Base-by-base conservation (phyloP, 2,797 vertebrate species). In the Sebastolobus alascanus region DNA sequence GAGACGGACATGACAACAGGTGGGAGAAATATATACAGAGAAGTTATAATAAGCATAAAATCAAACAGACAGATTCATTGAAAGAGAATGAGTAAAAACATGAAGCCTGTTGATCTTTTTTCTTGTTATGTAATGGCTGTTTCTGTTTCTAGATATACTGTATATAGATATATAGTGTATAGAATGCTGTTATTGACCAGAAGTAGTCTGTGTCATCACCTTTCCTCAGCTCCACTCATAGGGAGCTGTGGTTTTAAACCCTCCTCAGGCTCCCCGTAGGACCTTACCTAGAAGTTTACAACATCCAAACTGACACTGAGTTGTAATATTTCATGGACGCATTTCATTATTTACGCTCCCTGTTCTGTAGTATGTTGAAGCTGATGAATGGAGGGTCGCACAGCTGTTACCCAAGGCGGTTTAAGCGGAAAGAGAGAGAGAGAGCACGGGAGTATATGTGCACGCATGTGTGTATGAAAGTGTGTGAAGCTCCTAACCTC, bases 301-400 rank as follows among this genome's bases (percentile, higher is more conserved):
- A 73, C 77, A 82, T 88, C 77, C 33, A 87, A 75, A 71, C 73
- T 87, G 87, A 89, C 88, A 79, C 56, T 73, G 25, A 90, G 83
- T 79, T 86, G 82, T 84, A 91, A 91, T 89, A 86, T 90, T 90
- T 92, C 40, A 90, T 84, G 75, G 55, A 46, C 8, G 25, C 10
- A 43, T 77, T 92, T 85, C 72, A 93, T 88, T 91, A 90, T 93
- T 93, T 60, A 93, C 4, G 2, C 20, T 46, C 52, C 37, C 37
- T 82, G 77, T 73, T 87, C 73, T 37, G 3, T 75, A 63, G 58
- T 71, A 68, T 25, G 70, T 73, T 79, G 54, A 69, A 31, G 80
- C 29, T 80, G 77, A 68, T 63, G 65, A 74, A 84, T 66, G 43
- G 8, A 74, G 76, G 75, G 80, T 66, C 18, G 13, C 77, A 76